Percentiles rank a stretch among this genome's conserved stretches.
Conservation (phyloP, 2,888 invertebrate species). For the Leucoptera coffeella region DNA sequence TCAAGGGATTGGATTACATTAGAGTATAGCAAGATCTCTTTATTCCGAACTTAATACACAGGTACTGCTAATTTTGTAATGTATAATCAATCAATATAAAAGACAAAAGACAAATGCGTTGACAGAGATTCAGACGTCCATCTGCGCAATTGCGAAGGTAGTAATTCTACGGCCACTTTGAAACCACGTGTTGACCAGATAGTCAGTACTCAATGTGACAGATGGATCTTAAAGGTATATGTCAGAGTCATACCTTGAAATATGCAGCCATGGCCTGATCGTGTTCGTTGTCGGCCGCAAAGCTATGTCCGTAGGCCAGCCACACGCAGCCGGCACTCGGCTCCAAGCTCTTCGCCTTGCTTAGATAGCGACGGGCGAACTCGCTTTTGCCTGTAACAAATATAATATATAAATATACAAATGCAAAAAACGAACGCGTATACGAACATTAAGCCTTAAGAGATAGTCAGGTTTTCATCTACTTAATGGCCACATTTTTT, state of each 20-base stretch:
- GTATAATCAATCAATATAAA: too few relatives aligned
- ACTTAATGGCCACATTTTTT: too few relatives aligned
- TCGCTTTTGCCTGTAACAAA: conserved; percentile 71
- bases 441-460: too few relatives aligned
- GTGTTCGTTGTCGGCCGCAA: conserved; percentile 94
- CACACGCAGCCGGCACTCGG: conserved; percentile 93
- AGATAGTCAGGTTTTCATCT: too few relatives aligned
- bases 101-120: too few relatives aligned
- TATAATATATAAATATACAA: neutral
- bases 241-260: conserved; percentile 65
- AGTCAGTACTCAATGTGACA: neutral
- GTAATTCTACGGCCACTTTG: neutral
- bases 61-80: neutral
- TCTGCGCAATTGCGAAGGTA: too few relatives aligned
- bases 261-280: conserved; percentile 99
- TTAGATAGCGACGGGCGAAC: conserved; percentile 78
- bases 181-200: too few relatives aligned
- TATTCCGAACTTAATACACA: too few relatives aligned
- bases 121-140: too few relatives aligned
- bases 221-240: neutral
- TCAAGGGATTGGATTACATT: too few relatives aligned
- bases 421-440: too few relatives aligned
- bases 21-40: too few relatives aligned
- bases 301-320: conserved; percentile 97
- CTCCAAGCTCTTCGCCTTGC: conserved; percentile 87